Conservation (phyloP, 1,140 invertebrate species). For the Dryas iulia region DNA sequence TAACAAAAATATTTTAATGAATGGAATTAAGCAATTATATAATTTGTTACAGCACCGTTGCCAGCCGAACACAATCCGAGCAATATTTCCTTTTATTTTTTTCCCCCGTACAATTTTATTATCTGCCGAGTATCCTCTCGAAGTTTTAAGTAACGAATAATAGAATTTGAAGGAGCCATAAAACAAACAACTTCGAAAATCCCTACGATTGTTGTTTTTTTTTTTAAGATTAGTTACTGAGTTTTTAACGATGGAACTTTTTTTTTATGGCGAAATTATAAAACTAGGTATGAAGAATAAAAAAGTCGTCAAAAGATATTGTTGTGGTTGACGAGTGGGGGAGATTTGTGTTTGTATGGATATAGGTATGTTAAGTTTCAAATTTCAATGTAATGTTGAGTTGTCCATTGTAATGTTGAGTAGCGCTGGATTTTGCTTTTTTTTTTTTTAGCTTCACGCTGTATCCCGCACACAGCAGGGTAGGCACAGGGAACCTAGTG, state of each 20-base stretch:
- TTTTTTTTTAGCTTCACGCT: too few species aligned
- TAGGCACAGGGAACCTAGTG: too few species aligned
- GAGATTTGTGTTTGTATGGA: neutral
- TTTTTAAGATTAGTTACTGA: constrained; percentile 30
- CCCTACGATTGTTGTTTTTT: constrained; percentile 23
- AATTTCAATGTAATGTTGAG: too few species aligned
- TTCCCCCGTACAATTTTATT: constrained; percentile 15
- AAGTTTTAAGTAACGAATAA: constrained; percentile 29
- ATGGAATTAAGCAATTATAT: neutral
- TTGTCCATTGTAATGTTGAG: too few species aligned
- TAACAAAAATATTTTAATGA: neutral
- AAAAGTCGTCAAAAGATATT: constrained; percentile 13
- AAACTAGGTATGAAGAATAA: constrained; percentile 13
- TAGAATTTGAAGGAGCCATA: constrained; percentile 27
- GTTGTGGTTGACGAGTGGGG: constrained; percentile 17
- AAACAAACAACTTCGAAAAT: constrained; percentile 15
- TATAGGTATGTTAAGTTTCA: neutral
- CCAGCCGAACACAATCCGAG: neutral
- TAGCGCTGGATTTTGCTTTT: too few species aligned
- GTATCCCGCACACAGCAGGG: too few species aligned
- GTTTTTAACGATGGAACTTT: constrained; percentile 31
- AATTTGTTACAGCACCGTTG: neutral
- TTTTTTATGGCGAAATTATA: constrained; percentile 25
- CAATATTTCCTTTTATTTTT: neutral
- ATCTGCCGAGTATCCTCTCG: constrained; percentile 5